phyloP scores from a whole-genome alignment of 2,888 invertebrate genomes.

The Cryptophagus acutangulus region DNA sequence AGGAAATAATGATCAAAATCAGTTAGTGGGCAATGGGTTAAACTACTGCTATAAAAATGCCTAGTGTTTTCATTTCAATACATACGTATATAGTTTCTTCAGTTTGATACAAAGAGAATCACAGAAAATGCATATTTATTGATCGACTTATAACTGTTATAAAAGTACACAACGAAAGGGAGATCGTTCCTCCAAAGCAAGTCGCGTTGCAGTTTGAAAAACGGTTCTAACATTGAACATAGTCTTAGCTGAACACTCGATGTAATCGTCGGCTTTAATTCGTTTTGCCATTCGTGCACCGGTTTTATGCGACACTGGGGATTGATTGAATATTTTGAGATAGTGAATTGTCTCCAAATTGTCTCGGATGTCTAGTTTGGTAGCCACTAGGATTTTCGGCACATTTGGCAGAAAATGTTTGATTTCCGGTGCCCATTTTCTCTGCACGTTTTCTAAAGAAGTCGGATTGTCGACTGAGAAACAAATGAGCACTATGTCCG shows the following conservation, averaged over 20 bases:
- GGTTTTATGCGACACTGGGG: conserved; percentile 52
- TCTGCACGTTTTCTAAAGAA: conserved; percentile 57
- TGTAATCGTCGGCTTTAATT: conserved; percentile 55
- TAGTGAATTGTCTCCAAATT: conserved; percentile 44
- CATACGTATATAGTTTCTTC: no score
- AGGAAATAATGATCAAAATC: no score
- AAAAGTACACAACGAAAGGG: not conserved
- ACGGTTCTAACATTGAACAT: conserved; percentile 58
- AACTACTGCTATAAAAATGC: no score
- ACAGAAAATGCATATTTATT: no score
- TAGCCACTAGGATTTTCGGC: conserved; percentile 59
- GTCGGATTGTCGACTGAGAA: conserved; percentile 59
- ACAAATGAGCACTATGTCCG: conserved; percentile 60
- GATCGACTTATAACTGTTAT: no score
- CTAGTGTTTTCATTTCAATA: no score
- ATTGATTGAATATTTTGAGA: conserved; percentile 52
- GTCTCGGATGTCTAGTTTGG: conserved; percentile 53
- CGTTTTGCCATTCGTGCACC: conserved; percentile 54
- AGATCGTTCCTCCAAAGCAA: not conserved
- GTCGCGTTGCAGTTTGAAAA: conserved; percentile 56
- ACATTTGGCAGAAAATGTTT: conserved; percentile 59
- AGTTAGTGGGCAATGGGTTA: no score
- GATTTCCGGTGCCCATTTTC: conserved; percentile 61
- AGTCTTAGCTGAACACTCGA: conserved; percentile 61
- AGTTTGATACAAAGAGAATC: no score